Evolutionary conservation across 2,797 vertebrate genomes (phyloP), one percentile per base, ranked within the genome.

Genomic region (Enteromius radiatus): DNA sequence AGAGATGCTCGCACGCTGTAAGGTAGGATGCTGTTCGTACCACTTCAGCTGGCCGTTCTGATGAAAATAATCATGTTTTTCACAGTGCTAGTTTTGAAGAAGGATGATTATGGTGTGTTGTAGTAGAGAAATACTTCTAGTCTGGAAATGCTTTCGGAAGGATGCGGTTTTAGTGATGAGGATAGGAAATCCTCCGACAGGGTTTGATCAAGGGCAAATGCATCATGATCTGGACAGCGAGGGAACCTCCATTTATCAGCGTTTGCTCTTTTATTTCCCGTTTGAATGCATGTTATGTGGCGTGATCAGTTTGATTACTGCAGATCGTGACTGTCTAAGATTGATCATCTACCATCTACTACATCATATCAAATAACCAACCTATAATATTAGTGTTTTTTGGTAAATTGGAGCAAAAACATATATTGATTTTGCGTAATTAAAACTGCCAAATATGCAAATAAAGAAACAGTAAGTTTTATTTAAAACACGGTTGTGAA

Each of bases 1-100:
- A 84, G 81, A 75, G 41, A 83, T 84, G 77, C 49, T 84, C 86
- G 84, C 41, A 65, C 84, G 67, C 54, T 70, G 56, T 70, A 90
- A 94, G 93, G 94, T 94, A 94, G 52, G 81, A 43, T 47, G 38
- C 81, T 8, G 8, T 79, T 68, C 75, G 8, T 23, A 14, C 5
- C 9, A 26, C 28, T 26, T 36, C 8, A 68, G 41, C 54, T 59
- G 14, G 15, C 43, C 2, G 17, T 47, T 74, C 33, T 10, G 38
- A 36, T 78, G 19, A 12, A 70, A 65, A n/a, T 76, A 41, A 7
- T 26, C 26, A 15, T 45, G 19, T 43, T 38, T 84, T 69, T 10
- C 33, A 6, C 23, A 69, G 77, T 28, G 31, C 45, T 31, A 76
- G 64, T 31, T 76, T 49, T 71, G 14, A 19, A 33, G 21, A 81